Evolutionary conservation across 2,113 vertebrate genomes (phyloP).

Genomic region (Barbus barbus): DNA sequence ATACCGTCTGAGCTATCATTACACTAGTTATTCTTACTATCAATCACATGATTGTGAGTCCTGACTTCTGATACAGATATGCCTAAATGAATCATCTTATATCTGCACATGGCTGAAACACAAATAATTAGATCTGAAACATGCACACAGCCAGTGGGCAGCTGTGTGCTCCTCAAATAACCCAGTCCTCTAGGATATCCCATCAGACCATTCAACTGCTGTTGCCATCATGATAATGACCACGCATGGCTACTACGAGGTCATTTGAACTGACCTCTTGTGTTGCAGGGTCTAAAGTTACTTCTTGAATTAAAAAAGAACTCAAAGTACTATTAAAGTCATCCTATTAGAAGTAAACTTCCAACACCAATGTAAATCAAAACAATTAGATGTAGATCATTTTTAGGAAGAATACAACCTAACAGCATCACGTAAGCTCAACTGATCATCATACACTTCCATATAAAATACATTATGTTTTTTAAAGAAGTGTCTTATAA

Average conservation of each 20-base stretch:
- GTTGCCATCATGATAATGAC: conserved; percentile 8
- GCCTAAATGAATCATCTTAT: background rate
- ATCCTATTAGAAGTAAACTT: background rate
- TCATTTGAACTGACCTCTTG: conserved; percentile 28
- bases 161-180: conserved; percentile 34
- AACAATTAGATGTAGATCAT: background rate
- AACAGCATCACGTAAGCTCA: background rate
- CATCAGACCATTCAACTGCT: conserved; percentile 7
- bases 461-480: background rate
- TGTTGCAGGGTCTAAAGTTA: background rate
- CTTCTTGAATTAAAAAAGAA: conserved; percentile 5
- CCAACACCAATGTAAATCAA: background rate
- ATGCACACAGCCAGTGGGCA: background rate
- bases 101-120: background rate
- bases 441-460: background rate
- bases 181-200: conserved; percentile 10
- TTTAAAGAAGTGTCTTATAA: background rate
- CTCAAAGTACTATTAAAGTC: background rate
- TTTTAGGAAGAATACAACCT: background rate
- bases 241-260: conserved; percentile 13
- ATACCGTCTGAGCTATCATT: background rate
- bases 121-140: background rate
- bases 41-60: background rate
- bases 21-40: background rate
- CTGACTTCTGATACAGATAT: background rate